phyloP scores from a whole-genome alignment of 2,797 vertebrate species.

The Florisuga fusca region DNA sequence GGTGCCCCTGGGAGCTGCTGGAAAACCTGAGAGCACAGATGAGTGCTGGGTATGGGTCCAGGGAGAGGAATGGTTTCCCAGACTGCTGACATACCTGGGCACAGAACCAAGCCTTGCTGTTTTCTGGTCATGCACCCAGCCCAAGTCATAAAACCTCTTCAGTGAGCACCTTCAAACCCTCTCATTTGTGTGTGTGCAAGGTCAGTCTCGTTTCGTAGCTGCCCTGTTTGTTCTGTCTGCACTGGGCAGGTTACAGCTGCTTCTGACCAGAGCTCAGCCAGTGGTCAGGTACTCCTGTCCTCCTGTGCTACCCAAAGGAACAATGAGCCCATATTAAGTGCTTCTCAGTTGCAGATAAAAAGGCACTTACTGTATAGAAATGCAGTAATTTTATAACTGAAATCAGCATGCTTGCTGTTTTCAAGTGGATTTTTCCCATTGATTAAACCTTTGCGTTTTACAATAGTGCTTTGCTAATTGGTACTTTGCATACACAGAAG shows the following conservation, averaged over 20 bases:
- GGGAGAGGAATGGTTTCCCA: not conserved
- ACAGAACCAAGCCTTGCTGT: not conserved
- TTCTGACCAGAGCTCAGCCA: accelerated
- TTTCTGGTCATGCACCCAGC: not conserved
- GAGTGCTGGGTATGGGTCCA: not conserved
- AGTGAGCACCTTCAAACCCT: not conserved
- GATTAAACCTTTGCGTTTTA: conserved; percentile 56
- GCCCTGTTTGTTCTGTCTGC: not conserved
- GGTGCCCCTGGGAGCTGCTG: not conserved
- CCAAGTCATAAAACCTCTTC: not conserved
- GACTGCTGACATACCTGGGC: not conserved
- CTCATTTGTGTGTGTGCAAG: accelerated
- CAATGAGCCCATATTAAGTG: accelerated
- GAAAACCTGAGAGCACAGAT: not conserved
- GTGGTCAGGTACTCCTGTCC: not conserved
- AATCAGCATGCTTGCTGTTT: conserved; percentile 9
- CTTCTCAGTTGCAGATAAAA: conserved; percentile 12
- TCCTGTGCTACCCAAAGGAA: not conserved
- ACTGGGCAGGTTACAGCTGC: not conserved
- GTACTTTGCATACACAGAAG: conserved; percentile 37
- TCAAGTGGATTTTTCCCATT: conserved; percentile 62
- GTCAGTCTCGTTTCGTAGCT: no score
- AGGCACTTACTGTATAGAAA: conserved; percentile 7
- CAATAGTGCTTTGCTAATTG: conserved; percentile 61
- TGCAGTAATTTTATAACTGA: not conserved